phyloP scores from a whole-genome alignment of 2,888 invertebrate genomes.

The Polydrusus tereticollis region DNA sequence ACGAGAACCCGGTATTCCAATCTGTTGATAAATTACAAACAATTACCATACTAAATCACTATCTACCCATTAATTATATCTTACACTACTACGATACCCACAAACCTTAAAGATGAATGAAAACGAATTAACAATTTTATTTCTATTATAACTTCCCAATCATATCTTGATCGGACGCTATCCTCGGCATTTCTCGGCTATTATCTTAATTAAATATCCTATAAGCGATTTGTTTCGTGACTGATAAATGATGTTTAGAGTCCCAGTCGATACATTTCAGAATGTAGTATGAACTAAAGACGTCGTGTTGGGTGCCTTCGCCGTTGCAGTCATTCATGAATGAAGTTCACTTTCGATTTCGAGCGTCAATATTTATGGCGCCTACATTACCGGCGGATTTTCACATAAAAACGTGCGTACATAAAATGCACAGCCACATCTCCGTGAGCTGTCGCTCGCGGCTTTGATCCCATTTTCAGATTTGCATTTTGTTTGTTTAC shows the following conservation, averaged over 20 bases:
- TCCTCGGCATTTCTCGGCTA: slow-evolving; percentile 17
- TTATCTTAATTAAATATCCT: slow-evolving; percentile 29
- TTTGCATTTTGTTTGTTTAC: slow-evolving; percentile 36
- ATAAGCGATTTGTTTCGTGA: slow-evolving; percentile 39
- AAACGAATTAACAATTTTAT: slow-evolving; percentile 26
- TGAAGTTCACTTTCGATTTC: slow-evolving; percentile 49
- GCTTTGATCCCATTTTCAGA: slow-evolving; percentile 22
- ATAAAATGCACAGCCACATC: slow-evolving; percentile 40
- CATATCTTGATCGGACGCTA: slow-evolving; percentile 27
- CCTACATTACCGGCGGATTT: slow-evolving; percentile 38
- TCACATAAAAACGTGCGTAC: slow-evolving; percentile 45
- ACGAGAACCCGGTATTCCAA: neutral
- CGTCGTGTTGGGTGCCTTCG: slow-evolving; percentile 27
- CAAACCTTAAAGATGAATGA: slow-evolving; percentile 29
- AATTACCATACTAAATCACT: slow-evolving; percentile 21
- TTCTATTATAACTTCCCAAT: slow-evolving; percentile 16
- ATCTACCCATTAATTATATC: slow-evolving; percentile 36
- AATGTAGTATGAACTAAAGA: slow-evolving; percentile 38
- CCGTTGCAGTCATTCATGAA: slow-evolving; percentile 33
- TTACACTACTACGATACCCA: slow-evolving; percentile 14
- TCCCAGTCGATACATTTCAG: slow-evolving; percentile 35
- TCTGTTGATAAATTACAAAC: slow-evolving; percentile 23
- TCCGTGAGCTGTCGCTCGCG: slow-evolving; percentile 36
- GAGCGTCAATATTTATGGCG: slow-evolving; percentile 47
- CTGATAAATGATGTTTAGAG: slow-evolving; percentile 33